Evolutionary conservation across 2,113 vertebrate genomes (phyloP), one percentile per base, ranked within the genome.

Genomic region (Tauraco erythrolophus): DNA sequence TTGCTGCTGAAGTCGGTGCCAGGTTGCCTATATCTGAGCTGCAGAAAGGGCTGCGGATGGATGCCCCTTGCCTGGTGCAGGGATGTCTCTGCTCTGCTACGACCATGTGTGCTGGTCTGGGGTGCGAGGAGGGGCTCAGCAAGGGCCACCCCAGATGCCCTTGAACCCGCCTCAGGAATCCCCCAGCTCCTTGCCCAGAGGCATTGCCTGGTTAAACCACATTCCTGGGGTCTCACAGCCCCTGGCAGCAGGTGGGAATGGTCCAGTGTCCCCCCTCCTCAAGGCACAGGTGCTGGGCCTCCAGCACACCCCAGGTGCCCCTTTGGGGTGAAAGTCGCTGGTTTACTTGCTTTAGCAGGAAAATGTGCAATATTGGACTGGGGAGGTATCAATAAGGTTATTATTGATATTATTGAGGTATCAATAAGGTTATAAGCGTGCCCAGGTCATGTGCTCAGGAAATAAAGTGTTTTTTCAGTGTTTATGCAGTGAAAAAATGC

Each of bases 371-470:
- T 54, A 4, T 1, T 21, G 11, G 18, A 9, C 13, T 3, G 14
- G 7, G 46, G 9, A n/a, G 35, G 5, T 11, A 3, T 15, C 18
- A 4, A 5, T 27, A 30, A 45, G 10, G n/a, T n/a, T n/a, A n/a
- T n/a, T n/a, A n/a, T n/a, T n/a, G n/a, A n/a, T n/a, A n/a, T n/a
- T n/a, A n/a, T n/a, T n/a, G 9, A n/a, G 35, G 5, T 11, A 3
- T 15, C 18, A 4, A 5, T 27, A 30, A 45, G 10, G n/a, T n/a
- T n/a, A n/a, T n/a, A n/a, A 4, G 35, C 1, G 31, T 1, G 22
- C 50, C 28, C 5, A 0, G 6, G 43, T 6, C 10, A 24, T 6
- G 41, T 19, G 1, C 28, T 30, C 13, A 3, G 10, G 33, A 56
- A 27, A 54, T 24, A 6, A 57, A 19, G 24, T 17, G 37, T 1